Evolutionary conservation across 2,797 vertebrate species (phyloP).

Genomic region (Tapera naevia): DNA sequence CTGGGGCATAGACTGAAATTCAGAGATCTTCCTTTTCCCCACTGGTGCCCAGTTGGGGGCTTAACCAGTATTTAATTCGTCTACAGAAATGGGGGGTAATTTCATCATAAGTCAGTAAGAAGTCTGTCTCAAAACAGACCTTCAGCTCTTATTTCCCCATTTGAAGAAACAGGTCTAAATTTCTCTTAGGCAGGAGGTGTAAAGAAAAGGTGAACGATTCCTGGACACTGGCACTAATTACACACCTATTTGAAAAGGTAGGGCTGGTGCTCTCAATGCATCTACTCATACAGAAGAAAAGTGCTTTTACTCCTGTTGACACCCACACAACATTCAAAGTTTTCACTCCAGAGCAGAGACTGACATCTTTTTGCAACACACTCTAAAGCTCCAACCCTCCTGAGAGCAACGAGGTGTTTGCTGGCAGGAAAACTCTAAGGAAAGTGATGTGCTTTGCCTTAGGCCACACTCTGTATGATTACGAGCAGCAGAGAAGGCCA

Average conservation of each 20-base stretch:
- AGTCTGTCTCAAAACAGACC: background rate
- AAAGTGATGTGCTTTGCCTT: background rate
- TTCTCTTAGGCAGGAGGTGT: background rate
- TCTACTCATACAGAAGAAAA: background rate
- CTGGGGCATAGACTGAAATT: background rate
- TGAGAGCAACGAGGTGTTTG: background rate
- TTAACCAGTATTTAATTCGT: background rate
- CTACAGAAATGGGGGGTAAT: background rate
- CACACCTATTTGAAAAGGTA: background rate
- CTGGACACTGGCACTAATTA: background rate
- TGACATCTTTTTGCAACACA: background rate
- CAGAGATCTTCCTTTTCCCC: background rate
- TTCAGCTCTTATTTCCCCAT: background rate
- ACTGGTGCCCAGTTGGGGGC: background rate
- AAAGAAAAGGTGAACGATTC: background rate
- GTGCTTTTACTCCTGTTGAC: background rate
- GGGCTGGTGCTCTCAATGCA: background rate
- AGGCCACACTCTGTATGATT: background rate
- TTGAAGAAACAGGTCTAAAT: background rate
- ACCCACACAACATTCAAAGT: background rate
- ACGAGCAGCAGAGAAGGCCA: background rate
- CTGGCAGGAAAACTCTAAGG: background rate
- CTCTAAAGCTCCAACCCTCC: background rate
- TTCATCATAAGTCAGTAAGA: background rate
- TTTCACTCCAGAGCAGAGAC: background rate